These are phyloP conservation scores for Autographa gamma DNA, from an alignment of 2,888 invertebrate genomes.

Conservation along the genomic window DNA sequence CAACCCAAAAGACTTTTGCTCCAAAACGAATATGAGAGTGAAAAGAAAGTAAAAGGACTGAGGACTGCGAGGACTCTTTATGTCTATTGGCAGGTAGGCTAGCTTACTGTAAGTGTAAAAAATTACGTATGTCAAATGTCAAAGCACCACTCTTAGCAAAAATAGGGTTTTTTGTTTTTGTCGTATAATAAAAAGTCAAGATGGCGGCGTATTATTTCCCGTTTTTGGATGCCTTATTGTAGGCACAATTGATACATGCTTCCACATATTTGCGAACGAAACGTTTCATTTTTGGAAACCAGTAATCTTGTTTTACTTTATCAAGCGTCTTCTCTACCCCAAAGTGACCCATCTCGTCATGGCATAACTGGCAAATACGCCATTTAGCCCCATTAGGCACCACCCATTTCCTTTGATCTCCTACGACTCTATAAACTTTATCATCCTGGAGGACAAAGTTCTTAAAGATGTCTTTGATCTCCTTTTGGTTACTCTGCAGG, in stretches of 20 bases:
- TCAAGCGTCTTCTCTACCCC: conserved; percentile 46
- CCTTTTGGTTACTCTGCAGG: conserved; percentile 17
- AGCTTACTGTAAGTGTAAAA: too few relatives aligned
- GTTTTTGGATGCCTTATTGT: conserved; percentile 3
- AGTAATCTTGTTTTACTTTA: conserved; percentile 10
- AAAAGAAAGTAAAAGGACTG: too few relatives aligned
- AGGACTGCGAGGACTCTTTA: too few relatives aligned
- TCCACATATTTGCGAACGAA: conserved; percentile 10
- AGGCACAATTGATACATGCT: conserved; percentile 9
- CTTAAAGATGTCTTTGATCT: conserved; percentile 29
- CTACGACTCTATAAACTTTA: conserved; percentile 29
- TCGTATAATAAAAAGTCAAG: too few relatives aligned
- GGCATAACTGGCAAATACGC: conserved; percentile 46
- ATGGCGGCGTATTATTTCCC: too few relatives aligned
- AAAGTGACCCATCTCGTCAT: conserved; percentile 51
- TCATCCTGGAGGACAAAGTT: conserved; percentile 48
- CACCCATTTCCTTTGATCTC: conserved; percentile 25
- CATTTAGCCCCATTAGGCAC: conserved; percentile 49
- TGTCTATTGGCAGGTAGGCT: too few relatives aligned
- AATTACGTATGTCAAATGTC: too few relatives aligned
- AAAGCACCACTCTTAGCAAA: too few relatives aligned
- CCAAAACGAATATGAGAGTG: too few relatives aligned
- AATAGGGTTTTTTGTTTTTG: too few relatives aligned
- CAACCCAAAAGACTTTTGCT: too few relatives aligned
- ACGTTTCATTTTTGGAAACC: conserved; percentile 10